Evolutionary conservation across 2,113 vertebrate species (phyloP).

Genomic region (Murina feae): DNA sequence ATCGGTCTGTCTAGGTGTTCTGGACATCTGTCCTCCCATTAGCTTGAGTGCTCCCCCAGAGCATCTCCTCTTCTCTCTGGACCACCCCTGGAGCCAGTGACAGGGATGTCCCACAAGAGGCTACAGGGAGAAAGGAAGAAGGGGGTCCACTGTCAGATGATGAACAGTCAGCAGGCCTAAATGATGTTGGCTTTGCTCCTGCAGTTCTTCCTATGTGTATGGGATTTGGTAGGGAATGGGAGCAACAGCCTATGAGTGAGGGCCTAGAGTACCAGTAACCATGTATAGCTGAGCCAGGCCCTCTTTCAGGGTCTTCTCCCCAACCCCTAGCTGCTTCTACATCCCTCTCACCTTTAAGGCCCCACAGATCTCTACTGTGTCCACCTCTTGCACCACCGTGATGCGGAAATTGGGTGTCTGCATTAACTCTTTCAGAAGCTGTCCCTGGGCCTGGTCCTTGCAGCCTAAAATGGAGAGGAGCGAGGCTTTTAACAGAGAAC

Average conservation of each 20-base stretch:
- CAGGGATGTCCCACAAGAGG: neutral
- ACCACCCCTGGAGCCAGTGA: neutral
- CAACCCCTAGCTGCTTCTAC: neutral
- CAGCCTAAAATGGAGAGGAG: conserved; percentile 82
- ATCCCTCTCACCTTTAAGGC: conserved; percentile 90
- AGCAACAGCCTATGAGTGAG: neutral
- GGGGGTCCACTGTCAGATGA: neutral
- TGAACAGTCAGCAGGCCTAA: neutral
- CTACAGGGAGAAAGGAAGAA: neutral
- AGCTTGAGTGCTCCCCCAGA: neutral
- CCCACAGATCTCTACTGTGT: conserved; percentile 97
- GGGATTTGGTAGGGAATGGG: neutral
- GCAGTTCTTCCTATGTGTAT: neutral
- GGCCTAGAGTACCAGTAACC: neutral
- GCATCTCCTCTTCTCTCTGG: neutral
- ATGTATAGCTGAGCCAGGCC: neutral
- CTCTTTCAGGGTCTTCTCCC: neutral
- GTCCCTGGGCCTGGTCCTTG: conserved; percentile 84
- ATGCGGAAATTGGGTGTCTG: conserved; percentile 95
- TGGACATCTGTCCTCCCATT: neutral
- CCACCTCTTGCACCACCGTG: conserved; percentile 92
- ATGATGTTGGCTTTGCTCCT: neutral
- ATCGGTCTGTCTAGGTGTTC: neutral
- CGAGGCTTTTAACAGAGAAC: neutral
- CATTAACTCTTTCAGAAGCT: conserved; percentile 92